Evolutionary conservation across 2,888 invertebrate genomes (phyloP).

Genomic region (Diaphora mendica): DNA sequence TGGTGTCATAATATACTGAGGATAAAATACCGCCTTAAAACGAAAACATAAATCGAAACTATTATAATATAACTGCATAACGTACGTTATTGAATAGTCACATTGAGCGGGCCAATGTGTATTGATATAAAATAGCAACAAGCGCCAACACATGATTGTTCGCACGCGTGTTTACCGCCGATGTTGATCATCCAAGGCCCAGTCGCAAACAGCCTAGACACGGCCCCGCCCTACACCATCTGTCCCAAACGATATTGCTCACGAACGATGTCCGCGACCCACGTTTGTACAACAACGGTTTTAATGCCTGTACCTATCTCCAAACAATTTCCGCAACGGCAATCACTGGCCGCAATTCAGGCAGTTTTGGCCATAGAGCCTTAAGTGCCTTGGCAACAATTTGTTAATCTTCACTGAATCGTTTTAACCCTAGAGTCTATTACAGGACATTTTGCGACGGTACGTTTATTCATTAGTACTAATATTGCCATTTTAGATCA

Average conservation of each 20-base stretch:
- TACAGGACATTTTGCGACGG: not conserved
- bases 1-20: not conserved
- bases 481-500: not conserved
- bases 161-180: slow-evolving; percentile 72
- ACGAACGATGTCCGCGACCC: slow-evolving; percentile 69
- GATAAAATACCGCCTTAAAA: slow-evolving; percentile 29
- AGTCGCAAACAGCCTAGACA: slow-evolving; percentile 63
- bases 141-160: slow-evolving; percentile 66
- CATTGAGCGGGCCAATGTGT: slow-evolving; percentile 54
- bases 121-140: slow-evolving; percentile 64
- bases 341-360: slow-evolving; percentile 25
- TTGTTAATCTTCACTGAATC: slow-evolving; percentile 17
- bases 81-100: slow-evolving; percentile 22
- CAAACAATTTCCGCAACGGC: slow-evolving; percentile 51
- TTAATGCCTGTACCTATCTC: slow-evolving; percentile 62
- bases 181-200: slow-evolving; percentile 71
- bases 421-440: not conserved
- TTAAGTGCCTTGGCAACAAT: slow-evolving; percentile 26
- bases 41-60: slow-evolving; percentile 30
- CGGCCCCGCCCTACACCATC: slow-evolving; percentile 62
- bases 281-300: slow-evolving; percentile 66
- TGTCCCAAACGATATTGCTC: slow-evolving; percentile 72
- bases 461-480: not conserved
- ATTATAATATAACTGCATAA: slow-evolving; percentile 17
- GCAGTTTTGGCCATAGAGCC: slow-evolving; percentile 20